Evolutionary conservation across 2,113 vertebrate species (phyloP).

Genomic region (Helogale parvula): DNA sequence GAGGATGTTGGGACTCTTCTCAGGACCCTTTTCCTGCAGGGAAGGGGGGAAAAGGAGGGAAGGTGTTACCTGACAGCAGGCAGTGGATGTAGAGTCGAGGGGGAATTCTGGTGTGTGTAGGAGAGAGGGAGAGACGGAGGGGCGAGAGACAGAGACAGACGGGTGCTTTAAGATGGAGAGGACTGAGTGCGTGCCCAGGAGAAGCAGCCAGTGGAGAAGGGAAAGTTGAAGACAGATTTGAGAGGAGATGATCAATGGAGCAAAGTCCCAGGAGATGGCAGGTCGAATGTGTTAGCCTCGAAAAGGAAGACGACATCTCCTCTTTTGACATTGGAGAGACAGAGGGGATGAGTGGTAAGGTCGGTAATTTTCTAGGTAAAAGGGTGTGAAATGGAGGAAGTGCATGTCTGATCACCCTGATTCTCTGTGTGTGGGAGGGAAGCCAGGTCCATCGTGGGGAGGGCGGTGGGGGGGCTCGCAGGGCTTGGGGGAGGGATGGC

Average conservation of each 20-base stretch:
- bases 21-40: not conserved
- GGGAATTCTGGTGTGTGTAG: not conserved
- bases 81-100: not conserved
- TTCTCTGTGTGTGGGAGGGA: not conserved
- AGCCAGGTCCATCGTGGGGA: not conserved
- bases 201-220: not conserved
- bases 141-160: not conserved
- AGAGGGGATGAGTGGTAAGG: not conserved
- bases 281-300: not conserved
- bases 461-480: too few species aligned
- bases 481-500: not conserved
- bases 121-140: not conserved
- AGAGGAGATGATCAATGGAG: not conserved
- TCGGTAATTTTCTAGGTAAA: constrained; percentile 21
- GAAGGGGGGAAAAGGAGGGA: not conserved
- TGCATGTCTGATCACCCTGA: accelerated
- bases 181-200: not conserved
- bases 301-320: not conserved
- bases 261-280: not conserved
- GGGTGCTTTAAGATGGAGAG: not conserved
- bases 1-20: not conserved
- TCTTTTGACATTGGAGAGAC: not conserved
- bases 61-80: not conserved
- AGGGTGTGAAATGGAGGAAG: not conserved
- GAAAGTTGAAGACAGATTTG: not conserved